phyloP scores from a whole-genome alignment of 2,113 vertebrate genomes.

The Pungitius pungitius region DNA sequence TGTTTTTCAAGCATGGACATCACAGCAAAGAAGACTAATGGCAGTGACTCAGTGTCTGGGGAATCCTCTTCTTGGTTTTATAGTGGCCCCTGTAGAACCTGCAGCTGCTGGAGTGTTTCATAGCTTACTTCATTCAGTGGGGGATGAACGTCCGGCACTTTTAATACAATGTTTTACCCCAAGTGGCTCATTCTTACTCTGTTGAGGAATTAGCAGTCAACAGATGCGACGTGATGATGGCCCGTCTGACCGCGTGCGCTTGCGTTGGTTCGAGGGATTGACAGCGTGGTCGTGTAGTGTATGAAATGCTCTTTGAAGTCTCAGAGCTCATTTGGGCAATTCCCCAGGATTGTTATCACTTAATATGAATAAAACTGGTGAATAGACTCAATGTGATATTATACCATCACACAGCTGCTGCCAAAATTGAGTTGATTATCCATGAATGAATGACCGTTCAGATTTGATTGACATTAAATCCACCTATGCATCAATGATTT shows the following conservation, averaged over 20 bases:
- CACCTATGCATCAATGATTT: neutral
- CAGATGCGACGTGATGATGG: conserved; percentile 67
- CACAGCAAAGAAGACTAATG: conserved; percentile 18
- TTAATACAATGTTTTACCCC: conserved; percentile 31
- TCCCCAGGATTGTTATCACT: conserved; percentile 62
- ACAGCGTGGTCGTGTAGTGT: conserved; percentile 43
- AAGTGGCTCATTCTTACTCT: conserved; percentile 28
- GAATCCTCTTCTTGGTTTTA: conserved; percentile 25
- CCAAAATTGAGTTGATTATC: conserved; percentile 44
- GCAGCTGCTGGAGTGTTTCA: conserved; percentile 40
- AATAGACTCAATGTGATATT: conserved; percentile 53
- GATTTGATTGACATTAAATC: conserved; percentile 15
- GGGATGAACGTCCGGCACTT: conserved; percentile 29
- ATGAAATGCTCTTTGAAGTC: conserved; percentile 40
- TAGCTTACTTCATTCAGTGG: conserved; percentile 50
- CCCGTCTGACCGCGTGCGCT: conserved; percentile 61
- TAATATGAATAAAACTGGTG: conserved; percentile 53
- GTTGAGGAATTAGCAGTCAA: conserved; percentile 64
- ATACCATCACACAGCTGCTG: conserved; percentile 54
- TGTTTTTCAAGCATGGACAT: conserved; percentile 37
- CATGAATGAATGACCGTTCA: neutral
- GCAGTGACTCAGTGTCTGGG: conserved; percentile 35
- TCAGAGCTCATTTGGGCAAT: conserved; percentile 53
- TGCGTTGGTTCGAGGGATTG: conserved; percentile 59
- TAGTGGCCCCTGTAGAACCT: conserved; percentile 19